phyloP scores from a whole-genome alignment of 2,113 vertebrate genomes.

The Psettodes erumei region DNA sequence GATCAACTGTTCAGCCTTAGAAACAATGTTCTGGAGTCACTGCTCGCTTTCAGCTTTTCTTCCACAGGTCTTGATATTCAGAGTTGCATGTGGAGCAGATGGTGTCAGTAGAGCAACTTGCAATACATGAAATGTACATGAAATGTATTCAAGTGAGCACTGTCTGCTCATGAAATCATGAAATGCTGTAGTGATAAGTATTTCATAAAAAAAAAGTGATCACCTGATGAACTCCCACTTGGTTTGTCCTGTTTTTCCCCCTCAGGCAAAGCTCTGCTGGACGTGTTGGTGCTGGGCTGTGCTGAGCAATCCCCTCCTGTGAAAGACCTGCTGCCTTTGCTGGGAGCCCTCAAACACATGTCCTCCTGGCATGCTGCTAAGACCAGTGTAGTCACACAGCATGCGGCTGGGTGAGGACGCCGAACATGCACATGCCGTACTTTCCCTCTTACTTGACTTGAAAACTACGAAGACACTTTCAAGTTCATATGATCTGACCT shows the following conservation, averaged over 20 bases:
- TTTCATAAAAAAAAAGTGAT: not conserved
- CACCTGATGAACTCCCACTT: not conserved
- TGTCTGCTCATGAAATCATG: too few relatives aligned
- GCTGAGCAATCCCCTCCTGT: slow-evolving; percentile 55
- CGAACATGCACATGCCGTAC: not conserved
- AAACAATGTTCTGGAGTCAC: slow-evolving; percentile 23
- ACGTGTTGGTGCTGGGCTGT: slow-evolving; percentile 67
- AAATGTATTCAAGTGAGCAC: too few relatives aligned
- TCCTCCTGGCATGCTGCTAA: slow-evolving; percentile 76
- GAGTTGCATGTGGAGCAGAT: not conserved
- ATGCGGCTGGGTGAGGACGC: slow-evolving; percentile 61
- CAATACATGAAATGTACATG: too few relatives aligned
- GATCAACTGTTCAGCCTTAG: too few relatives aligned
- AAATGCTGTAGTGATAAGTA: not conserved
- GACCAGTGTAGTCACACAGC: slow-evolving; percentile 64
- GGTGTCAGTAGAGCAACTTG: not conserved
- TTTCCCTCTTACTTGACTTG: not conserved
- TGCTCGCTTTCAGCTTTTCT: not conserved
- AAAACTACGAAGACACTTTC: not conserved
- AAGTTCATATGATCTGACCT: not conserved
- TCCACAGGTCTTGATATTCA: slow-evolving; percentile 18
- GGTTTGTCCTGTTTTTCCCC: not conserved
- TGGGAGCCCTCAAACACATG: slow-evolving; percentile 78
- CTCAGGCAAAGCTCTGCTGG: slow-evolving; percentile 76
- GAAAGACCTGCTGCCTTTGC: slow-evolving; percentile 72